These are phyloP conservation scores for Danionella cerebrum DNA, from an alignment of 2,113 vertebrate genomes.

Conservation along the genomic window DNA sequence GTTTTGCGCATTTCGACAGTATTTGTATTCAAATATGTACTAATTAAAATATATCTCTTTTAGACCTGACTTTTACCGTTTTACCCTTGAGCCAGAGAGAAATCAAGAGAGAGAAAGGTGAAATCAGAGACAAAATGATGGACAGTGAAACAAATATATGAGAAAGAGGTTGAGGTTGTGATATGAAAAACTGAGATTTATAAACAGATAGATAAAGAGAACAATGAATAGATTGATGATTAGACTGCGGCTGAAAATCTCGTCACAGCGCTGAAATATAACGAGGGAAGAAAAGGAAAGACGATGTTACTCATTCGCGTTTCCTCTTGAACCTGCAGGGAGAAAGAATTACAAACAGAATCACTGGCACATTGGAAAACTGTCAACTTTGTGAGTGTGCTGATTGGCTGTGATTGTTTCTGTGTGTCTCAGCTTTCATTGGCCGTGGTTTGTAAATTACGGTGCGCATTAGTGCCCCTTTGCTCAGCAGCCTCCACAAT, in stretches of 20 bases:
- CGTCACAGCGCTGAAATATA: neutral
- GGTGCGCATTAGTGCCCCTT: slow-evolving; percentile 55
- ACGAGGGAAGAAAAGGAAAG: slow-evolving; percentile 24
- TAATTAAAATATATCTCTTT: slow-evolving; percentile 12
- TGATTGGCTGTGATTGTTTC: neutral
- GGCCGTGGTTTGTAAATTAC: slow-evolving; percentile 55
- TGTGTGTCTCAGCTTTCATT: slow-evolving; percentile 49
- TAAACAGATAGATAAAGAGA: slow-evolving; percentile 1
- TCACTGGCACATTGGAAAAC: slow-evolving; percentile 23
- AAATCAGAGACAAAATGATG: neutral
- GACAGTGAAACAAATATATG: neutral
- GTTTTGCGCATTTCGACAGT: too few relatives aligned
- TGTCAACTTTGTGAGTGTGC: neutral
- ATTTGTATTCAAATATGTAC: too few relatives aligned
- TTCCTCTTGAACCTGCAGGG: slow-evolving; percentile 48
- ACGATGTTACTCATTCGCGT: slow-evolving; percentile 31
- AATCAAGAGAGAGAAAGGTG: neutral
- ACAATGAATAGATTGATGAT: neutral
- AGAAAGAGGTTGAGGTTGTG: too few relatives aligned
- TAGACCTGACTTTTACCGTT: slow-evolving; percentile 20
- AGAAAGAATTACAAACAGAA: slow-evolving; percentile 42
- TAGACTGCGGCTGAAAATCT: neutral
- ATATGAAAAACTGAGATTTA: too few relatives aligned
- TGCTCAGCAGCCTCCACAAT: slow-evolving; percentile 58
- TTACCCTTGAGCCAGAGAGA: slow-evolving; percentile 25